These are phyloP conservation scores for Spodoptera exigua DNA, from an alignment of 2,888 invertebrate genomes.

Conservation along the genomic window DNA sequence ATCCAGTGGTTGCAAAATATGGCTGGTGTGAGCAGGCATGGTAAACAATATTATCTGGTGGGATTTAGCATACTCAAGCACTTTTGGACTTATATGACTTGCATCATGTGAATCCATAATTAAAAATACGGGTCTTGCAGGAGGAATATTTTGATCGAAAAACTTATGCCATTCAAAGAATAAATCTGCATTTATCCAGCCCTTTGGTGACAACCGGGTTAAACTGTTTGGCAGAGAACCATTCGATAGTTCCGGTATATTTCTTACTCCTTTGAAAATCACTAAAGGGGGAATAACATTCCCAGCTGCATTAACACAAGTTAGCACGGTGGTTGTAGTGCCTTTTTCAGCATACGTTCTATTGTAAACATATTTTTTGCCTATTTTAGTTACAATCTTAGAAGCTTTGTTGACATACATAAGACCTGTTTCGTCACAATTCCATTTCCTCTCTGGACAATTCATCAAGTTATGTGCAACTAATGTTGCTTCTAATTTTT, in stretches of 20 bases:
- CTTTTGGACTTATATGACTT: slow-evolving; percentile 44
- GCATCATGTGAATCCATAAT: slow-evolving; percentile 56
- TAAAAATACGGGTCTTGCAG: slow-evolving; percentile 44
- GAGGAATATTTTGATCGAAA: slow-evolving; percentile 47
- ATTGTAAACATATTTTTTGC: slow-evolving; percentile 47
- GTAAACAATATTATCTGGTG: slow-evolving; percentile 49
- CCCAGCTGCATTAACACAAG: slow-evolving; percentile 41
- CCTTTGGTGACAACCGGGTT: slow-evolving; percentile 52
- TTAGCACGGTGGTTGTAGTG: slow-evolving; percentile 44
- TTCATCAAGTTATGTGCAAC: slow-evolving; percentile 22
- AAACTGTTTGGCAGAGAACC: slow-evolving; percentile 53
- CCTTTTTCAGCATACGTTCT: slow-evolving; percentile 48
- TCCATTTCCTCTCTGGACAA: slow-evolving; percentile 30
- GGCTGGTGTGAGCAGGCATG: slow-evolving; percentile 49
- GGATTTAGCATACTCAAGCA: slow-evolving; percentile 33
- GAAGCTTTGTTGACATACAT: slow-evolving; percentile 45
- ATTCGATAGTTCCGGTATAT: slow-evolving; percentile 31
- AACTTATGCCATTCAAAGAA: slow-evolving; percentile 51
- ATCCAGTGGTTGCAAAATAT: slow-evolving; percentile 45
- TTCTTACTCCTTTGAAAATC: slow-evolving; percentile 49
- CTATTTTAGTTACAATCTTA: slow-evolving; percentile 48
- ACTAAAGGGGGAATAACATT: slow-evolving; percentile 33
- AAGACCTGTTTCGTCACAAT: slow-evolving; percentile 50
- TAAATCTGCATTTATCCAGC: slow-evolving; percentile 54
- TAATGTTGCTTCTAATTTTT: slow-evolving; percentile 30